Evolutionary conservation across 2,888 invertebrate genomes (phyloP).

Genomic region (Bembecia ichneumoniformis): DNA sequence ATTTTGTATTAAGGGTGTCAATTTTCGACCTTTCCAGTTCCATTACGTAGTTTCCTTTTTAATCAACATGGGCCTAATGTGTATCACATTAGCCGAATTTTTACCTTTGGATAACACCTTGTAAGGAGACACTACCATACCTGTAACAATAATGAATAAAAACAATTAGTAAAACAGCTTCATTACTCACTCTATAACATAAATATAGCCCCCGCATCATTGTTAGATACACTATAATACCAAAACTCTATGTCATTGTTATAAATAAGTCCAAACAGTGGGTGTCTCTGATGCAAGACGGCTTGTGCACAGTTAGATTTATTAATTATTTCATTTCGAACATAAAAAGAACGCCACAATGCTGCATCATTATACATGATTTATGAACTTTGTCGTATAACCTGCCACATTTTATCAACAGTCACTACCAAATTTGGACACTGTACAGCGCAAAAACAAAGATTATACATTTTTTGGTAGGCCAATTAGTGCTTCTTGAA

Average conservation of each 20-base stretch:
- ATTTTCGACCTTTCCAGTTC: too few relatives aligned
- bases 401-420: slow-evolving; percentile 15
- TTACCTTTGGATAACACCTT: slow-evolving; percentile 17
- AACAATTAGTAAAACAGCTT: slow-evolving; percentile 58
- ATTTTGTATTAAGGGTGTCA: too few relatives aligned
- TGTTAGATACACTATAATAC: slow-evolving; percentile 23
- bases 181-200: slow-evolving; percentile 37
- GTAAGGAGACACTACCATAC: slow-evolving; percentile 37
- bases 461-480: not conserved
- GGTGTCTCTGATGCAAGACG: slow-evolving; percentile 3
- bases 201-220: slow-evolving; percentile 60
- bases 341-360: not conserved
- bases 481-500: too few relatives aligned
- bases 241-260: not conserved
- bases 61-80: too few relatives aligned
- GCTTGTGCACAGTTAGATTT: not conserved
- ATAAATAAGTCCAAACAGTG: slow-evolving; percentile 4
- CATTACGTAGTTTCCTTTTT: too few relatives aligned
- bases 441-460: not conserved
- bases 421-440: not conserved
- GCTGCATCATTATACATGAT: slow-evolving; percentile 24
- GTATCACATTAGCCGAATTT: not conserved
- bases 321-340: not conserved
- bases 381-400: slow-evolving; percentile 25
- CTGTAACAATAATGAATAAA: slow-evolving; percentile 60